Conservation (phyloP, 2,888 invertebrate species). For the Cataglyphis cursor region DNA sequence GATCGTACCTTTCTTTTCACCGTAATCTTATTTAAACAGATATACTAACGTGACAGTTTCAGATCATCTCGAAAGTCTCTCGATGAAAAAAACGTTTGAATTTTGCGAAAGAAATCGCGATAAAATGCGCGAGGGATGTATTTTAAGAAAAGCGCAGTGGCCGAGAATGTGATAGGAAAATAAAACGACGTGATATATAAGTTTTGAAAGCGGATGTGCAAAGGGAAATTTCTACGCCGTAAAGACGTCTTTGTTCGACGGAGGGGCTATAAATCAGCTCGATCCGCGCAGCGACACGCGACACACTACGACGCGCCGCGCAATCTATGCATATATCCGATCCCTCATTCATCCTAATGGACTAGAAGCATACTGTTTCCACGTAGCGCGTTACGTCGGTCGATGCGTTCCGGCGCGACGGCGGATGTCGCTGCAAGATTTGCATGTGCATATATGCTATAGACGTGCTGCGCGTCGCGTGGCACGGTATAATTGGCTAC, state of each 20-base stretch:
- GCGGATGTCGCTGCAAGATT: conserved; percentile 52
- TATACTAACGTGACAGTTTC: not conserved
- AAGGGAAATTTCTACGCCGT: not conserved
- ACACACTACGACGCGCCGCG: conserved; percentile 24
- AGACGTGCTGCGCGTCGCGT: conserved; percentile 42
- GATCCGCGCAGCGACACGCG: conserved; percentile 30
- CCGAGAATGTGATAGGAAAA: not conserved
- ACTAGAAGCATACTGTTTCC: conserved; percentile 49
- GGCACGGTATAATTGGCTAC: conserved; percentile 44
- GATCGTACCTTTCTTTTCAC: not conserved
- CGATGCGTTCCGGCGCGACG: conserved; percentile 42
- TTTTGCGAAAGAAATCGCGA: not conserved
- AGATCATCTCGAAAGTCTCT: too few species aligned
- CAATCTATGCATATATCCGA: conserved; percentile 41
- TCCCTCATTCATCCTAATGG: conserved; percentile 49
- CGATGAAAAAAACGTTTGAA: too few species aligned
- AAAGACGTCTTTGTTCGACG: not conserved
- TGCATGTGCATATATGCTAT: conserved; percentile 24
- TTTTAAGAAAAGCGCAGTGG: not conserved
- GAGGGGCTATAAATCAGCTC: conserved; percentile 10
- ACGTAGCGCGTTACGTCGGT: conserved; percentile 27
- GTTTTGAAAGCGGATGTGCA: not conserved
- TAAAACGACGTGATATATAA: too few species aligned
- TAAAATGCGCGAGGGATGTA: not conserved
- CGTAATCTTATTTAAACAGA: not conserved